Evolutionary conservation across 2,113 vertebrate genomes (phyloP).

Genomic region (Ammospiza caudacuta): DNA sequence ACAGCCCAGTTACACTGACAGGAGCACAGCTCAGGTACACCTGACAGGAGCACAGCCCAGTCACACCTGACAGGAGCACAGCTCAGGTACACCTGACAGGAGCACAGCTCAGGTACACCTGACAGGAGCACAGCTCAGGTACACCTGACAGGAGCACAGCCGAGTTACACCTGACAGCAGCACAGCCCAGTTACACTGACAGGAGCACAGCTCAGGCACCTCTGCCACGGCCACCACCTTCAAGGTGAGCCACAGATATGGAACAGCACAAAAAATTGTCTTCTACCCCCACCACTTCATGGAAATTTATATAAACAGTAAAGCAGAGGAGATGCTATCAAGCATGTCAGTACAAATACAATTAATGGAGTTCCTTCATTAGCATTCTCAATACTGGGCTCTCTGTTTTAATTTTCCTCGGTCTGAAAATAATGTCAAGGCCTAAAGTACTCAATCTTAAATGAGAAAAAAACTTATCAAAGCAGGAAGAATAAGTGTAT

Average conservation of each 20-base stretch:
- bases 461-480: not conserved
- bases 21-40: too few relatives aligned
- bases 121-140: too few relatives aligned
- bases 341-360: not conserved
- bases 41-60: too few relatives aligned
- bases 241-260: accelerated
- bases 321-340: not conserved
- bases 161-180: too few relatives aligned
- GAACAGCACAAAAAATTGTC: not conserved
- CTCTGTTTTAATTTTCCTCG: not conserved
- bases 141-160: too few relatives aligned
- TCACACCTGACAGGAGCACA: too few relatives aligned
- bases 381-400: not conserved
- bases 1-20: too few relatives aligned
- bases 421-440: not conserved
- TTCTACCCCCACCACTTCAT: not conserved
- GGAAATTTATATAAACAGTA: not conserved
- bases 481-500: not conserved
- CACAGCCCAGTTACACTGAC: too few relatives aligned
- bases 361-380: not conserved
- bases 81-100: too few relatives aligned
- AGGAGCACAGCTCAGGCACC: too few relatives aligned
- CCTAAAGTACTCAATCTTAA: not conserved
- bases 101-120: too few relatives aligned
- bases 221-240: accelerated